A percentile compares a stretch with the other conserved stretches of the same genome.
Evolutionary conservation across 2,797 vertebrate genomes (phyloP).

Genomic region (Antennarius maculatus): DNA sequence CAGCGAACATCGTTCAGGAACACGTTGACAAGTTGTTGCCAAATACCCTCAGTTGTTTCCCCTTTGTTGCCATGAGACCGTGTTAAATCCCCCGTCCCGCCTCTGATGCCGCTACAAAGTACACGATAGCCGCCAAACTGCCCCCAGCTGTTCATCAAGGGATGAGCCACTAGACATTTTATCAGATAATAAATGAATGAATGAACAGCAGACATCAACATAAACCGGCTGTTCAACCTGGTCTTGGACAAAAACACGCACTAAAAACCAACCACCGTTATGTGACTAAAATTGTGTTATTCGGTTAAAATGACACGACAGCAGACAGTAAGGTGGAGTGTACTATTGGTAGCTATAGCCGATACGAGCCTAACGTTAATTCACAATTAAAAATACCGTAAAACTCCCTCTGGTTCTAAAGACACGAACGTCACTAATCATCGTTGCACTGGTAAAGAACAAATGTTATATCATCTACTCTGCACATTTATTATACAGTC

Average conservation of each 20-base stretch:
- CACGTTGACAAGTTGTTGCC: too few species aligned
- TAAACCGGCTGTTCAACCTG: neutral
- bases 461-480: too few species aligned
- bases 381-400: neutral
- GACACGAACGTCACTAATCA: too few species aligned
- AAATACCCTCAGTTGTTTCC: conserved; percentile 22
- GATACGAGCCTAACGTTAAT: neutral
- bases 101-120: conserved; percentile 59
- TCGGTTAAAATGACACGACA: too few species aligned
- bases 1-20: too few species aligned
- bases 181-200: too few species aligned
- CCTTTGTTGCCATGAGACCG: conserved; percentile 54
- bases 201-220: too few species aligned
- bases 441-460: too few species aligned
- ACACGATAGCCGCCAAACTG: conserved; percentile 55
- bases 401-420: neutral
- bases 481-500: too few species aligned
- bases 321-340: neutral
- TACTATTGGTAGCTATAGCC: too few species aligned
- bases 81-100: conserved; percentile 35
- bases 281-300: neutral
- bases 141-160: neutral
- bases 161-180: accelerated
- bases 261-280: neutral
- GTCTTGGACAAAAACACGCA: neutral